Evolutionary conservation across 2,797 vertebrate genomes (phyloP), one percentile per base, ranked within the genome.

Genomic region (Sebastiscus albofasciatus): DNA sequence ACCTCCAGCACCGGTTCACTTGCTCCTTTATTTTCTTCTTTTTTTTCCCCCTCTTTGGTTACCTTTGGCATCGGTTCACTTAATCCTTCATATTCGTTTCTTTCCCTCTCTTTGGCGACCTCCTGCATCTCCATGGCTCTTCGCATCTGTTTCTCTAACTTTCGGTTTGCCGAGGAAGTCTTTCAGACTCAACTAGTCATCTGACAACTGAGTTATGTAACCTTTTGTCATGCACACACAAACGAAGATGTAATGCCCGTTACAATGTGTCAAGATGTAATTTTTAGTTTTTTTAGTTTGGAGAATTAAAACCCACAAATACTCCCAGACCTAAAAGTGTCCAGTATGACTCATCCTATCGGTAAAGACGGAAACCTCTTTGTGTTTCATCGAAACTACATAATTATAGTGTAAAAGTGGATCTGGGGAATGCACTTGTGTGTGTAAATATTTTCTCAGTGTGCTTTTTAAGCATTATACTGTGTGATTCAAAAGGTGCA

Each of bases 121-220:
- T 88, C 36, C 5, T 94, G 42, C 93, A 96, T 59, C 89, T 96
- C 95, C 93, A 95, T 94, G 39, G 36, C 77, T 82, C 31, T n/a
- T 73, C 39, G 77, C 33, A 52, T 79, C 60, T 86, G 75, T 73
- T 11, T 55, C 33, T 78, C 36, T 83, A 69, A 80, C 46, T 93
- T 89, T 90, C 79, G 36, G 16, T 91, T 90, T 80, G 18, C 73
- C 22, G 4, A 1, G 22, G 31, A 64, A 67, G 54, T 55, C 65
- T 79, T 59, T 61, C 20, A 71, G 55, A 24, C 2, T 1, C 0
- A 16, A 1, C 2, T 29, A 12, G 29, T 75, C 16, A 73, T 27
- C 12, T 64, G 20, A 46, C 18, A 69, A 55, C 59, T 11, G 24
- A 2, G 58, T 89, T 80, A 82, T n/a, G 67, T 61, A 91, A 84